These are phyloP conservation scores for Euphydryas editha DNA, from an alignment of 2,888 invertebrate genomes.

Conservation along the genomic window DNA sequence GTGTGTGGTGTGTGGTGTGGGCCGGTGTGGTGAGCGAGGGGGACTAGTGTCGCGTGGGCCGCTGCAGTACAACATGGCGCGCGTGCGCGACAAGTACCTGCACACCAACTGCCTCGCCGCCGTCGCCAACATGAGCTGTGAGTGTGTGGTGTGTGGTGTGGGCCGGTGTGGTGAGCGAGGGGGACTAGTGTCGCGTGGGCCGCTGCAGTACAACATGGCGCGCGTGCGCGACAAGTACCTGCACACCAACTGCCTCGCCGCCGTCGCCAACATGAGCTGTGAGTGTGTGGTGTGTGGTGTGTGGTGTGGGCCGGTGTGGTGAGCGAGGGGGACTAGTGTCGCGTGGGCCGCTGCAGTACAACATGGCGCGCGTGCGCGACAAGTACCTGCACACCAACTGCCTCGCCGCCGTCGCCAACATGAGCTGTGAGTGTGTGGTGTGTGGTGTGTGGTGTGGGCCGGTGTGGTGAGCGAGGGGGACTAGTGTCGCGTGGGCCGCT, in stretches of 20 bases:
- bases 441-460: too few relatives aligned
- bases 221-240: constrained; percentile 98
- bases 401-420: constrained; percentile 98
- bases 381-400: constrained; percentile 99
- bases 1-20: too few relatives aligned
- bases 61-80: constrained; percentile 98
- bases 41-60: constrained; percentile 97
- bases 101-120: constrained; percentile 99
- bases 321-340: too few relatives aligned
- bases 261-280: constrained; percentile 98
- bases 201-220: constrained; percentile 98
- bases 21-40: too few relatives aligned
- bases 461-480: too few relatives aligned
- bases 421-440: constrained; percentile 89
- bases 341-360: constrained; percentile 98
- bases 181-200: constrained; percentile 97
- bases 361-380: constrained; percentile 97
- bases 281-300: constrained; percentile 54
- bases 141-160: constrained; percentile 50
- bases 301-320: too few relatives aligned
- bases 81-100: constrained; percentile 97
- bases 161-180: too few relatives aligned
- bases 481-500: constrained; percentile 98
- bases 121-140: constrained; percentile 98
- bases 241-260: constrained; percentile 99